These are phyloP conservation scores for Mesocricetus auratus DNA, from an alignment of 2,113 vertebrate species.

Conservation along the genomic window DNA sequence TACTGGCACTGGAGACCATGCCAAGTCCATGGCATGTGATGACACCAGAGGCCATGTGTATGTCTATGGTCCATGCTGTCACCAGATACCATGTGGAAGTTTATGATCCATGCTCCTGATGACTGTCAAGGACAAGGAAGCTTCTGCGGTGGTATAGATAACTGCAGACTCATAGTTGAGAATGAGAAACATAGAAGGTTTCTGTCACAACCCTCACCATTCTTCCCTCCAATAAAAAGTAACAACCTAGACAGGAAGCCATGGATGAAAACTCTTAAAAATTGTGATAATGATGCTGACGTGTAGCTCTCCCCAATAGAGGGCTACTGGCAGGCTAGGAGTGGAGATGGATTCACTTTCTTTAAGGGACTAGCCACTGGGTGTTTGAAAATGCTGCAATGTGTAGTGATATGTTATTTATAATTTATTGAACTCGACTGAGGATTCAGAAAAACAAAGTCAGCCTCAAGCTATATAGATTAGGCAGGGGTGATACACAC, in stretches of 20 bases:
- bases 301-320: neutral
- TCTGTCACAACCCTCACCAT: neutral
- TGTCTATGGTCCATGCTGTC: no score
- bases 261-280: neutral
- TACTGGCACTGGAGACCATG: neutral
- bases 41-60: neutral
- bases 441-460: no score
- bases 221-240: neutral
- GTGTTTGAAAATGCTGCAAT: no score
- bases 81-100: neutral
- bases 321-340: neutral
- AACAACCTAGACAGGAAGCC: neutral
- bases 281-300: neutral
- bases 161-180: neutral
- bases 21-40: neutral
- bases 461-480: no score
- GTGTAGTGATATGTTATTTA: no score
- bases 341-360: neutral
- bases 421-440: no score
- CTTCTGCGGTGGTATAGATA: neutral
- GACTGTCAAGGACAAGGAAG: no score
- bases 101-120: no score
- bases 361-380: no score
- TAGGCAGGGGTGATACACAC: no score
- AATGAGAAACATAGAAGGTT: neutral